Conservation (phyloP, 2,113 vertebrate genomes). For the Polyodon spathula region DNA sequence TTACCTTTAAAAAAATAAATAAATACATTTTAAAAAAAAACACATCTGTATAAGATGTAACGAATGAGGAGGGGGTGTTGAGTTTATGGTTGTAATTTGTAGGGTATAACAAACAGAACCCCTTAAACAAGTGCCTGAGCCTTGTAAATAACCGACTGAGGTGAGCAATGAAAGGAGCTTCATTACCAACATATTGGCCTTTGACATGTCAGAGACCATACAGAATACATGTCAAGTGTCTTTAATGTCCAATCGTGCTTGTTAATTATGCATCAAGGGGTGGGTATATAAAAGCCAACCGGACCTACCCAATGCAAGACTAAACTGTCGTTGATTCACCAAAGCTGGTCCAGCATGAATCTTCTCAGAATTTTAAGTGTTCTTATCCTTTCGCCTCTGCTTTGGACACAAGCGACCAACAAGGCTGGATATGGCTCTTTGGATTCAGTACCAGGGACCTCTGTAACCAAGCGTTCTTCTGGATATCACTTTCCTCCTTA, state of each 20-base stretch:
- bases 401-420: constrained; percentile 28
- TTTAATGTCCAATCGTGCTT: constrained; percentile 61
- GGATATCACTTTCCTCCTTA: constrained; percentile 48
- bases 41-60: too few relatives aligned
- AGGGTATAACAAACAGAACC: neutral
- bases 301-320: constrained; percentile 22
- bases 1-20: too few relatives aligned
- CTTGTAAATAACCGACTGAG: neutral
- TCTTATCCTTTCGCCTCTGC: constrained; percentile 34
- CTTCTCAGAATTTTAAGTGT: constrained; percentile 31
- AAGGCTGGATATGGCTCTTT: constrained; percentile 20
- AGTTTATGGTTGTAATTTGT: neutral
- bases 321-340: constrained; percentile 36
- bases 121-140: neutral
- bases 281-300: constrained; percentile 51
- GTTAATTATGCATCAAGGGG: constrained; percentile 43
- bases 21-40: too few relatives aligned
- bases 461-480: constrained; percentile 14
- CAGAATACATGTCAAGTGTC: constrained; percentile 54
- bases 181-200: constrained; percentile 59
- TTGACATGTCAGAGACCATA: constrained; percentile 49
- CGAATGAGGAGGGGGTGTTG: too few relatives aligned
- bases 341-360: constrained; percentile 36
- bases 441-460: constrained; percentile 7
- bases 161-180: constrained; percentile 9